Base-by-base conservation (phyloP, 2,797 vertebrate species). In the Bradypodion ventrale region DNA sequence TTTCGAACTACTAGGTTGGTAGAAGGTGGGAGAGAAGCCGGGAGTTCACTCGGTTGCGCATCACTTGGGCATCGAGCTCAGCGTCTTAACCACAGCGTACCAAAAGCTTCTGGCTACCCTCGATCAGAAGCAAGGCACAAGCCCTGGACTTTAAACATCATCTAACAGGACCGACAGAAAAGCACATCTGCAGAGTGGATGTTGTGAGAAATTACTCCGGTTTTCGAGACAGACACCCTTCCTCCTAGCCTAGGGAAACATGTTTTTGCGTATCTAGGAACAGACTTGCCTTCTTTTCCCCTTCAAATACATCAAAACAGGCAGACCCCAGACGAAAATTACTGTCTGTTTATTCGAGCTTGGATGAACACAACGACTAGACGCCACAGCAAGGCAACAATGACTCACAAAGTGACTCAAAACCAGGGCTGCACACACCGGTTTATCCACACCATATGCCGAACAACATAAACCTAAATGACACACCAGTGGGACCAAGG, bases 351-450 rank as follows among this genome's bases (percentile, higher is more conserved):
- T 25, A 75, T 80, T 75, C 23, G 62, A 49, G 76, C 32, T 65
- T 56, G 80, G 80, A 35, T 19, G 44, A 83, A 16, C 78, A 21
- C 37, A n/a, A 1, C 35, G 13, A 7, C 6, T 78, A 87, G 87
- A 78, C 80, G 87, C 46, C 65, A 83, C 62, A 82, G 68, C 37
- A 59, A 80, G 84, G 40, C 40, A 40, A 23, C 37, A 7, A 84
- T 87, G 87, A 83, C 76, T 6, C 2, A 72, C 80, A 74, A 2
- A 78, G 65, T 32, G 78, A 76, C 78, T 83, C 83, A 78, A n/a
- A 83, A 78, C 5, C 7, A 68, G 10, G 23, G 27, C 9, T 1
- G 44, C 62, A 29, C 29, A 23, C 40, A 49, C 35, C 12, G 2
- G 44, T 77, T 75, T 66, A 59, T 44, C 68, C 75, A 49, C 44